Base-by-base conservation (phyloP, 2,113 vertebrate genomes). In the Campylomormyrus tamandua region DNA sequence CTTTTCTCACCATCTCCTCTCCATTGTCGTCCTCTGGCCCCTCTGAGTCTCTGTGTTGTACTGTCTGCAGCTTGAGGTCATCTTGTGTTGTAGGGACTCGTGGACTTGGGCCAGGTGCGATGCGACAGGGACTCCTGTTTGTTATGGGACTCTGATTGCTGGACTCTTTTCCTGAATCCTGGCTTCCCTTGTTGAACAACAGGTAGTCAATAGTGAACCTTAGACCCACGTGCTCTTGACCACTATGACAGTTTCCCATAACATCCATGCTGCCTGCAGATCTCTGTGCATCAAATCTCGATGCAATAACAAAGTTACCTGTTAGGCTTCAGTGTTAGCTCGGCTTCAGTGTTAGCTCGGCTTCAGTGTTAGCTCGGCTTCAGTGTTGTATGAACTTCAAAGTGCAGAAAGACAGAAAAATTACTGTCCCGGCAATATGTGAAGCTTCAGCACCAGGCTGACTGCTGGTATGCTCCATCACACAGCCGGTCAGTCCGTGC, bases 181-280 rank as follows among this genome's bases (percentile, higher is more conserved):
- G 93, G 90, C 92, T 93, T 90, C 93, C 94, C 89, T 95, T 94
- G 91, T 95, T 94, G 56, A 94, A 93, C 86, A 97, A 93, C 83
- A 97, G 95, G 56, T 91, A 95, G 91, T 97, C 96, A 39, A 97
- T 97, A 90, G 95, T 96, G 92, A 98, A 97, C 91, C 95, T 94
- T 35, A 95, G 93, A 85, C 96, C 95, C 2, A 95, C 92, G 0
- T 90, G 17, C 62, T 89, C 89, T 13, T 90, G 5, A 88, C 4
- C 88, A 83, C 91, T 74, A 77, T 89, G 89, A 91, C 31, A 24
- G 90, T 89, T 91, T 91, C 91, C 92, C 50, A 86, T 91, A 88
- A 93, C 92, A 88, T 95, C 94, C 93, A 92, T 93, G 90, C 90
- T 93, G 31, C 90, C 17, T 17, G 4, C 83, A 27, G 13, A 86